Conservation (phyloP, 1,140 invertebrate species). For the Caenorhabditis remanei region DNA sequence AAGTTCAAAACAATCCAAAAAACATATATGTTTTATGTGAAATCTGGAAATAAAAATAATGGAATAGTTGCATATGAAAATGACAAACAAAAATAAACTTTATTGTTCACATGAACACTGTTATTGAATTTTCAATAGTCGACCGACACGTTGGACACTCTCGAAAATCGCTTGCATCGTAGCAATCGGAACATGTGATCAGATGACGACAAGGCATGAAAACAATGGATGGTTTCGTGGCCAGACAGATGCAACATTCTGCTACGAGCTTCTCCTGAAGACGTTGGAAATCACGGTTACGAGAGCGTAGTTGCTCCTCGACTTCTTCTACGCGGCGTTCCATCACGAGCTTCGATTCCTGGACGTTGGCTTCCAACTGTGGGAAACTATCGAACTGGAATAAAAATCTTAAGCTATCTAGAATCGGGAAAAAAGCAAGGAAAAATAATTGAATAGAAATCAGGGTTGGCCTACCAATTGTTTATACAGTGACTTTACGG, state of each 20-base stretch:
- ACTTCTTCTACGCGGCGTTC: conserved; percentile 29
- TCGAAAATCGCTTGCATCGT: conserved; percentile 46
- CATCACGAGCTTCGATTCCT: not conserved
- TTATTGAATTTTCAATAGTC: conserved; percentile 53
- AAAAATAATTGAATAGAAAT: too few relatives aligned
- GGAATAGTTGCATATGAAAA: not conserved
- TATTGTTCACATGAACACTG: conserved; percentile 45
- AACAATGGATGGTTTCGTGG: conserved; percentile 50
- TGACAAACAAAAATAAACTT: not conserved
- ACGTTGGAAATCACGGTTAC: conserved; percentile 32
- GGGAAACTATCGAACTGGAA: conserved; percentile 54
- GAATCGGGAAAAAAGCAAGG: not conserved
- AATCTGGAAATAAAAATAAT: too few relatives aligned
- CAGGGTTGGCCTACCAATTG: conserved; percentile 4
- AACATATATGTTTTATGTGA: too few relatives aligned
- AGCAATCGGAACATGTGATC: conserved; percentile 46
- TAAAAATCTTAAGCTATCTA: not conserved
- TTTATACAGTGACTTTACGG: conserved; percentile 17
- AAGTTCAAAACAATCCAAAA: too few relatives aligned
- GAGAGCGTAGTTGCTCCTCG: conserved; percentile 19
- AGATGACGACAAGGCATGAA: conserved; percentile 59
- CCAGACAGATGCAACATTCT: conserved; percentile 58
- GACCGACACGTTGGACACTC: conserved; percentile 58
- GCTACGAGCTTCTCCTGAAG: conserved; percentile 49
- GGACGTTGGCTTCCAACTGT: conserved; percentile 44